Evolutionary conservation across 2,113 vertebrate genomes (phyloP), one percentile per base, ranked within the genome.

Genomic region (Lathamus discolor): DNA sequence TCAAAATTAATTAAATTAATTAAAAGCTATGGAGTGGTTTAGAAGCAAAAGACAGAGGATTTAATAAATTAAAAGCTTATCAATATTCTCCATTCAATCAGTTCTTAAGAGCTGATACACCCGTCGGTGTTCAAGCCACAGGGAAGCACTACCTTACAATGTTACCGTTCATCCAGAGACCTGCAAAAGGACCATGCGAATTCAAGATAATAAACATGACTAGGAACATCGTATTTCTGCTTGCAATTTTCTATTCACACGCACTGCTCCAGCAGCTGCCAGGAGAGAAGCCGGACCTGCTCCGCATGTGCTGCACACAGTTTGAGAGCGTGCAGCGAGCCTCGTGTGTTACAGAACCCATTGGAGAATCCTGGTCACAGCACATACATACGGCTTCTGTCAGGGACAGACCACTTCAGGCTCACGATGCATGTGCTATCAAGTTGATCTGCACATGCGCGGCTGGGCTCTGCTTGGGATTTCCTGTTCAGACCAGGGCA

Each of bases 401-500:
- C 27, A 2, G 52, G 52, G 63, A 46, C 2, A 3, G 3, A 22
- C 6, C 51, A 1, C 2, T 2, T 14, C 3, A 3, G 1, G n/a
- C 62, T 49, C 23, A 25, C 1, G 2, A 69, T 57, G 62, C 61
- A 24, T 14, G 54, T 10, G 28, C 63, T 20, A 3, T 10, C 9
- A 9, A 22, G 27, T 6, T 1, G 33, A 43, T 16, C 85, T 1
- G 22, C 82, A 29, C 94, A 31, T 35, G 88, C 16, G n/a, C 6
- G 7, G 6, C 3, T 7, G 2, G 39, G 54, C 31, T 66, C 27
- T 61, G 95, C 93, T 89, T 27, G 95, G 55, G 92, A 87, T 92
- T 92, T 94, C 92, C 96, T 95, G 93, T 1, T 39, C 95, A 80
- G 78, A 86, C 5, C 87, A 51, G 96, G 93, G 93, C 92, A 96